Evolutionary conservation across 2,797 vertebrate genomes (phyloP).

Genomic region (Gephyroberyx darwinii): DNA sequence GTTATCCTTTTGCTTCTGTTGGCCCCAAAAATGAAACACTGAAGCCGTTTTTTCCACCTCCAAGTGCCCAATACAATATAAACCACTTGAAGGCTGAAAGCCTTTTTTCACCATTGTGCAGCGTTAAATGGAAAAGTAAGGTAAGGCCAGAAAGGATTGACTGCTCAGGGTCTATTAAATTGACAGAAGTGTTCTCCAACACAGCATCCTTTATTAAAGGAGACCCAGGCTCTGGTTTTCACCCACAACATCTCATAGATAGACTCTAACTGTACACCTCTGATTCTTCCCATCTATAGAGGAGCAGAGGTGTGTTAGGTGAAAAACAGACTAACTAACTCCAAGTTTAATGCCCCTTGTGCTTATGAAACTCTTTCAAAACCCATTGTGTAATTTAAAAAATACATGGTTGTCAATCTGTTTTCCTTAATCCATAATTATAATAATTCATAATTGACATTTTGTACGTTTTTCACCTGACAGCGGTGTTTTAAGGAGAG

Average conservation of each 20-base stretch:
- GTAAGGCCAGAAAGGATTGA: neutral
- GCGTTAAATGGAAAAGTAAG: neutral
- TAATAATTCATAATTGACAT: neutral
- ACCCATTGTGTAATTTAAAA: neutral
- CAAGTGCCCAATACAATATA: constrained; percentile 10
- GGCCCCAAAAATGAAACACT: neutral
- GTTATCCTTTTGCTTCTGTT: neutral
- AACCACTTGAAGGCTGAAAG: constrained; percentile 18
- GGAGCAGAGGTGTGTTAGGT: neutral
- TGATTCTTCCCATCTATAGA: neutral
- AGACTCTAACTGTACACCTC: neutral
- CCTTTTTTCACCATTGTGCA: neutral
- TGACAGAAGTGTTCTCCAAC: neutral
- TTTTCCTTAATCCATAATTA: neutral
- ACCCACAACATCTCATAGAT: neutral
- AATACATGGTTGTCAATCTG: neutral
- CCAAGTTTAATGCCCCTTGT: neutral
- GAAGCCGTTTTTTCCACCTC: neutral
- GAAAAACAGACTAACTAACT: neutral
- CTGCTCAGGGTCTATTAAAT: constrained; percentile 10
- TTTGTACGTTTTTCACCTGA: neutral
- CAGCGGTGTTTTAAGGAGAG: neutral
- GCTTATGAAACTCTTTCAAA: neutral
- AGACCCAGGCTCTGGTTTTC: neutral
- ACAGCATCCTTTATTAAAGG: neutral